Conservation (phyloP, 35 echinoderm and acorn worm species). For the Diadema setosum region DNA sequence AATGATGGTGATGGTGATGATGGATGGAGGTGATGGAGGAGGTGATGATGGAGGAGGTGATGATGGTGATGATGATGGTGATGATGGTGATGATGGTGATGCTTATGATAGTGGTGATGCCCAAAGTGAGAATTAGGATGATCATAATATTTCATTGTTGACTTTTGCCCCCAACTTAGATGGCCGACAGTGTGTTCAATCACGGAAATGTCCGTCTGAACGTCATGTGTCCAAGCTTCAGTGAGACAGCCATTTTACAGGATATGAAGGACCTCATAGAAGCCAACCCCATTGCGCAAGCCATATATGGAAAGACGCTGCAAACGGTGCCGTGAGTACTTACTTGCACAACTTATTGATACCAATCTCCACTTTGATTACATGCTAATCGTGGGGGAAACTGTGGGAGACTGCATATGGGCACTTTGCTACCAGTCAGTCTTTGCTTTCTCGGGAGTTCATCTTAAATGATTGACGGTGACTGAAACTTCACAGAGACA, state of each 20-base stretch:
- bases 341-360: no score
- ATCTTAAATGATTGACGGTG: no score
- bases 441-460: no score
- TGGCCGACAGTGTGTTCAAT: constrained; percentile 34
- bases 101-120: no score
- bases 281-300: neutral
- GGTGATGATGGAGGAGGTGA: neutral
- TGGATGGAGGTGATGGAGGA: no score
- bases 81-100: neutral
- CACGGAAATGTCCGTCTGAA: constrained; percentile 60
- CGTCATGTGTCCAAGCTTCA: constrained; percentile 55
- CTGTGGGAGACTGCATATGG: no score
- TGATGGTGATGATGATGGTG: neutral
- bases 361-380: no score
- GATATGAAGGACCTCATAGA: neutral
- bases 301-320: neutral
- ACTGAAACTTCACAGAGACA: no score
- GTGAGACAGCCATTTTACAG: constrained; percentile 40
- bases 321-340: neutral
- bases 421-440: no score
- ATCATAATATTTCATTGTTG: no score
- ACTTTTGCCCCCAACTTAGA: neutral
- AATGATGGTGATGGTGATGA: neutral
- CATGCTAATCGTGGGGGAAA: no score
- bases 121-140: no score